Evolutionary conservation across 2,113 vertebrate genomes (phyloP), one percentile per base, ranked within the genome.

Genomic region (Malurus cyaneus): DNA sequence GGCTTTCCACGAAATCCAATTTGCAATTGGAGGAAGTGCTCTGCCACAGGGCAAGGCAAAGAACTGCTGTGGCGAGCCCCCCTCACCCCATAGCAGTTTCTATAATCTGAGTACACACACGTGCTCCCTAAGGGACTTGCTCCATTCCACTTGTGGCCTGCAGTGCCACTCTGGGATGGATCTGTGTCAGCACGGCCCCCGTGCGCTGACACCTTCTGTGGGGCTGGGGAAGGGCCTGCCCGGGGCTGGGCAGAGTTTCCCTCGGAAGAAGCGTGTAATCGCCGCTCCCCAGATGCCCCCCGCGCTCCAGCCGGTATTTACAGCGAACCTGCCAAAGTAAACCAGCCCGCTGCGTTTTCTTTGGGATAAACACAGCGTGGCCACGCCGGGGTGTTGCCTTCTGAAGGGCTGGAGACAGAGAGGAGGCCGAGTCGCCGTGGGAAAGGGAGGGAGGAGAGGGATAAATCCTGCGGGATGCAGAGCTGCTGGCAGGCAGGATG

Each of bases 151-250:
- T 97, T 87, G 90, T 34, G 91, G 97, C 95, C 96, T 96, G 88
- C 87, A 94, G 76, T 96, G 94, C 95, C 92, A 65, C 95, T 96
- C 72, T 5, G 54, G 77, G 94, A 92, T 82, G 96, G 94, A 73
- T 80, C 96, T 87, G 65, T 95, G 97, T 98, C 98, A 98, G 95
- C 97, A 97, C 71, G 80, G 82, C 92, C 96, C 96, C 95, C 86
- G 59, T 96, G 96, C 93, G 95, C 98, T 88, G 89, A 98, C 98
- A 98, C 98, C 97, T 98, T 95, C 39, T 72, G 80, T 95, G 96
- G 97, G 97, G 98, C 95, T 97, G 36, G 57, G 94, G 96, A 98
- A 98, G 96, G 97, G 42, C 93, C 89, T 91, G 93, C 95, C 84
- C 97, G 96, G 92, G 88, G 95, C 12, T 66, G 94, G 92, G 54